Conservation (phyloP, 2,797 vertebrate genomes). For the Tenualosa thibaudeaui region DNA sequence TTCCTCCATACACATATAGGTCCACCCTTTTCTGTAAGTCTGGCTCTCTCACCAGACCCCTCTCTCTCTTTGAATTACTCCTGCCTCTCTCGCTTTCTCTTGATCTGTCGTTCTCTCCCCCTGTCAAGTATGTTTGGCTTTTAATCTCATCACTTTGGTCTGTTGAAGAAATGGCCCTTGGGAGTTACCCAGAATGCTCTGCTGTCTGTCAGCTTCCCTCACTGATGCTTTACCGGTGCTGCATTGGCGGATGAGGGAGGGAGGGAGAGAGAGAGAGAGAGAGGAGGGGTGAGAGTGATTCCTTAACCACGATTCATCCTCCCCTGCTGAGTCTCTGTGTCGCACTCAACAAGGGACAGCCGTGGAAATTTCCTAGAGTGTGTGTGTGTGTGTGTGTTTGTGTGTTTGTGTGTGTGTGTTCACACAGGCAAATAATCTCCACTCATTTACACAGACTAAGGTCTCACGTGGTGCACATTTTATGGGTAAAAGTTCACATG, state of each 20-base stretch:
- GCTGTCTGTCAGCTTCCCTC: constrained; percentile 44
- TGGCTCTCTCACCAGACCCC: neutral
- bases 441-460: neutral
- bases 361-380: constrained; percentile 42
- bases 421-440: neutral
- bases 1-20: neutral
- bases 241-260: constrained; percentile 36
- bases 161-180: constrained; percentile 26
- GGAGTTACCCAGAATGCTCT: constrained; percentile 49
- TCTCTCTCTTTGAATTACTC: neutral
- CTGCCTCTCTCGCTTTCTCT: neutral
- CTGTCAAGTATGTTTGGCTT: constrained; percentile 26
- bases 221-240: constrained; percentile 45
- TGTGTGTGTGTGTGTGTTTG: constrained; percentile 20
- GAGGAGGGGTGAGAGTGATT: constrained; percentile 31
- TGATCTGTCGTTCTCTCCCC: constrained; percentile 23
- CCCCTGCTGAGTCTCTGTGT: constrained; percentile 45
- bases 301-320: constrained; percentile 41
- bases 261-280: neutral
- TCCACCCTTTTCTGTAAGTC: neutral
- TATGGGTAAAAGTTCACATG: constrained; percentile 7
- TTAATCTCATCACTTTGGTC: constrained; percentile 22
- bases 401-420: constrained; percentile 28
- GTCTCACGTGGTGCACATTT: neutral
- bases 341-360: constrained; percentile 32